phyloP scores from a whole-genome alignment of 2,797 vertebrate genomes.

The Crocidura indochinensis region DNA sequence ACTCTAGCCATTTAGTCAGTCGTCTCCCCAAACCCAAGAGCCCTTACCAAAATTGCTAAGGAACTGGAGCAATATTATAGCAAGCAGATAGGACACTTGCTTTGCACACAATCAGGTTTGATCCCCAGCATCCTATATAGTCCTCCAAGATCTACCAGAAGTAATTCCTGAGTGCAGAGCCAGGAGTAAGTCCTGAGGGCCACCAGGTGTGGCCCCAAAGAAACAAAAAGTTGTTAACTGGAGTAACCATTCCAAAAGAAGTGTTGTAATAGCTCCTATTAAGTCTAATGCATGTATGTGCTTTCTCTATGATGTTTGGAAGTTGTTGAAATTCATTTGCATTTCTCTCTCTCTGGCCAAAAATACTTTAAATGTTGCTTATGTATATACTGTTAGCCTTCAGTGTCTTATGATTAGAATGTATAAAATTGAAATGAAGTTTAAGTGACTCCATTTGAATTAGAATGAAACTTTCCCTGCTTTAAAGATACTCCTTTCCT shows the following conservation, averaged over 20 bases:
- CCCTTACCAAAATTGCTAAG: no score
- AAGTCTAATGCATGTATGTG: background rate
- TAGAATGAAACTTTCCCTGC: slow-evolving; percentile 25
- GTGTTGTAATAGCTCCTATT: background rate
- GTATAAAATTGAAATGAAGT: slow-evolving; percentile 38
- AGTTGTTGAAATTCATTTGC: slow-evolving; percentile 25
- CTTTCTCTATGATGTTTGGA: background rate
- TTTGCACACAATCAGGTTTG: no score
- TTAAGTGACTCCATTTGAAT: slow-evolving; percentile 64
- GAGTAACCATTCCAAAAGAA: background rate
- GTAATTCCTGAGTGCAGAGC: no score
- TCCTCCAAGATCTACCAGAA: no score
- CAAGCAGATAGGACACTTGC: no score
- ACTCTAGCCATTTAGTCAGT: no score
- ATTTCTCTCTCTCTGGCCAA: background rate
- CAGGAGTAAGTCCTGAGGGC: no score
- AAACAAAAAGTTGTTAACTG: background rate
- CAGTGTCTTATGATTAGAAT: background rate
- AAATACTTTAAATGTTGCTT: background rate
- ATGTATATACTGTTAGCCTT: background rate
- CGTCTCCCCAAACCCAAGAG: background rate
- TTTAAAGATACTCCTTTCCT: slow-evolving; percentile 41
- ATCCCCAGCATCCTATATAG: no score
- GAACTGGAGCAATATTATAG: no score
- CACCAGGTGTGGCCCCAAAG: no score